Percentiles rank a stretch among this genome's conserved stretches.
phyloP scores from a whole-genome alignment of 2,113 vertebrate species.

The Eublepharis macularius region DNA sequence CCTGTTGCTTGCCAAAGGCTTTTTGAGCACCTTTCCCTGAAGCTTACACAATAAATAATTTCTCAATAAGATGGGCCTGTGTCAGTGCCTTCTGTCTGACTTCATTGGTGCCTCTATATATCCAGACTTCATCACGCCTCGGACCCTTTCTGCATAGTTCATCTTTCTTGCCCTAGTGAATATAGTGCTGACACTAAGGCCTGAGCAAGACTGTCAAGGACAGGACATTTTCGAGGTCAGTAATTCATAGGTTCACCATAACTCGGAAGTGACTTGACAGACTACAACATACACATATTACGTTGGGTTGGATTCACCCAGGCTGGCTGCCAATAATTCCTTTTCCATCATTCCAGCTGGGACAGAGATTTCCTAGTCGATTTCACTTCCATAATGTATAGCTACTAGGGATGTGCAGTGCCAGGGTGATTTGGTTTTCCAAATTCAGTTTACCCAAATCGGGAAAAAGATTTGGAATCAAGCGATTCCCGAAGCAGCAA shows the following conservation, averaged over 20 bases:
- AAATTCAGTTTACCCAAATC: too few species aligned
- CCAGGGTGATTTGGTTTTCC: too few species aligned
- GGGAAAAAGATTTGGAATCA: too few species aligned
- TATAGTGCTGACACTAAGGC: background rate
- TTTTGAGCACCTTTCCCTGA: background rate
- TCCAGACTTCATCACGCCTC: background rate
- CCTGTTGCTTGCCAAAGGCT: background rate
- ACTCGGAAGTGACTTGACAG: too few species aligned
- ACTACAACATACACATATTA: too few species aligned
- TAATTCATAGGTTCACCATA: too few species aligned
- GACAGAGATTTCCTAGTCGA: background rate
- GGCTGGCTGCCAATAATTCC: background rate
- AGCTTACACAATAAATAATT: background rate
- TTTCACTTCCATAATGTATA: background rate
- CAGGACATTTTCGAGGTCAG: too few species aligned
- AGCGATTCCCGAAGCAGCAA: too few species aligned
- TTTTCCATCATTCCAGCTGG: background rate
- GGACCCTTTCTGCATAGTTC: background rate
- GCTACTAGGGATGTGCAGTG: too few species aligned
- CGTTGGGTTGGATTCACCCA: background rate
- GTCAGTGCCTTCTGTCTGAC: background rate
- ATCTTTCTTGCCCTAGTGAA: background rate
- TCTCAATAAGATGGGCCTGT: background rate
- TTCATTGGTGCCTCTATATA: background rate
- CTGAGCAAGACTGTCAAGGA: too few species aligned